A percentile compares a stretch with the other conserved stretches of the same genome.
Conservation (phyloP, 2,888 invertebrate genomes). For the Psylliodes chrysocephalus region DNA sequence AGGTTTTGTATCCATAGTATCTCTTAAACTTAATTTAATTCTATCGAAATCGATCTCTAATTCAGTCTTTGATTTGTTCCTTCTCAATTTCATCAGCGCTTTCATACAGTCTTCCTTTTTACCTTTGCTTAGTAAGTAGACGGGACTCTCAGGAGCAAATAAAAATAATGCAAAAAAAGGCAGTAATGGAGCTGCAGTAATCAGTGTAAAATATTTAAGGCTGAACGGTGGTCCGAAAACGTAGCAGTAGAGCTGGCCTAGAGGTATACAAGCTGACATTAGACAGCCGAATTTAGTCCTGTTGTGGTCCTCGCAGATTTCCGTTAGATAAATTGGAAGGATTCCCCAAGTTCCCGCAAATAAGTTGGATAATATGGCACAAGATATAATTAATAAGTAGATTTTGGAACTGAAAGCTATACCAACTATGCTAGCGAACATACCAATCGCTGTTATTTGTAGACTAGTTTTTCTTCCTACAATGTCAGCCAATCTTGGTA, state of each 20-base stretch:
- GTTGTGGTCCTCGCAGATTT: no score
- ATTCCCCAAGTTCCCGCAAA: constrained; percentile 13
- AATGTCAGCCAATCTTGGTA: constrained; percentile 10
- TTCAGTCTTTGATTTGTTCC: constrained; percentile 4
- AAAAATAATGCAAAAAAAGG: constrained; percentile 38
- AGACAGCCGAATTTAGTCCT: constrained; percentile 15
- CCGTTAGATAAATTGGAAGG: constrained; percentile 5
- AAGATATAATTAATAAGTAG: background rate
- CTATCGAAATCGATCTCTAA: background rate
- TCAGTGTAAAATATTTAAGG: constrained; percentile 15
- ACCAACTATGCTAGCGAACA: background rate
- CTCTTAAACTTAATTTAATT: background rate
- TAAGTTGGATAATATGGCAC: background rate
- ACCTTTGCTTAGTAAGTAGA: constrained; percentile 33
- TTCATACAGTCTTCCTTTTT: constrained; percentile 22
- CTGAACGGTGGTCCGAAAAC: constrained; percentile 17
- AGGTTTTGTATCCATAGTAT: background rate
- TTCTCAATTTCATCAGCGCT: background rate
- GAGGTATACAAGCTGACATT: constrained; percentile 2
- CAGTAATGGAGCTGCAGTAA: constrained; percentile 28
- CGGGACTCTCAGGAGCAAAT: constrained; percentile 43
- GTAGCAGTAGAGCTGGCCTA: constrained; percentile 26
- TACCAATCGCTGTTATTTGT: background rate
- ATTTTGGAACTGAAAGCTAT: constrained; percentile 3
- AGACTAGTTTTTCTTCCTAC: constrained; percentile 13